Base-by-base conservation (phyloP, 2,888 invertebrate genomes). In the Sminthurinus aureus region DNA sequence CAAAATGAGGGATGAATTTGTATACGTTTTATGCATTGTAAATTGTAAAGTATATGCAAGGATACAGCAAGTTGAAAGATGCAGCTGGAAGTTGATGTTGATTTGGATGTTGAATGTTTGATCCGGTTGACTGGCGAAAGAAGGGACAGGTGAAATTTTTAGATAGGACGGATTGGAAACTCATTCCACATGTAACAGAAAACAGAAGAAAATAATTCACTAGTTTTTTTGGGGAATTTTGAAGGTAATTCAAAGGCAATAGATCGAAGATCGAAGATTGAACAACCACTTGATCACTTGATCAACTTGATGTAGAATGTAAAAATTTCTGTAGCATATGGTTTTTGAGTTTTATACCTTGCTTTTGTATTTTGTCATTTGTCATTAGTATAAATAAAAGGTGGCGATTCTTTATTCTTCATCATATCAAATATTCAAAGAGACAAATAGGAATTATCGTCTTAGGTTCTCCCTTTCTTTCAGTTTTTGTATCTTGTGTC, bases 121-220 rank as follows among this genome's bases (percentile, higher is more conserved):
- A 18, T 26, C 50, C 78, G 73, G 69, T 71, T 83, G 69, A 83
- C 20, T 83, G 83, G 50, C 22, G 38, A 77, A n/a, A n/a, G n/a
- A n/a, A n/a, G n/a, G 73, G 78, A 69, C 83, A 83, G 83, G 83
- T 83, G 83, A 83, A 73, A 24, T 73, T 78, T n/a, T 38, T 51
- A 58, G 81, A 81, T 81, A 74, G 80, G 64, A 81, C 73, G 80
- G 64, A 81, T 81, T 71, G 73, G 80, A 81, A 81, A 81, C 58
- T 24, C 52, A 81, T 38, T 75, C 81, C 58, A n/a, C 12, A 24
- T 6, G n/a, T n/a, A n/a, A n/a, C n/a, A n/a, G n/a, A n/a, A n/a
- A 13, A 2, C 2, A 71, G 76, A 52, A 38, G 38, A 38, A 38
- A 38, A 38, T 38, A 38, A 58, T 76, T 76, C 52, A 76, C 52